Evolutionary conservation across 2,797 vertebrate genomes (phyloP).

Genomic region (Apodemus agrarius): DNA sequence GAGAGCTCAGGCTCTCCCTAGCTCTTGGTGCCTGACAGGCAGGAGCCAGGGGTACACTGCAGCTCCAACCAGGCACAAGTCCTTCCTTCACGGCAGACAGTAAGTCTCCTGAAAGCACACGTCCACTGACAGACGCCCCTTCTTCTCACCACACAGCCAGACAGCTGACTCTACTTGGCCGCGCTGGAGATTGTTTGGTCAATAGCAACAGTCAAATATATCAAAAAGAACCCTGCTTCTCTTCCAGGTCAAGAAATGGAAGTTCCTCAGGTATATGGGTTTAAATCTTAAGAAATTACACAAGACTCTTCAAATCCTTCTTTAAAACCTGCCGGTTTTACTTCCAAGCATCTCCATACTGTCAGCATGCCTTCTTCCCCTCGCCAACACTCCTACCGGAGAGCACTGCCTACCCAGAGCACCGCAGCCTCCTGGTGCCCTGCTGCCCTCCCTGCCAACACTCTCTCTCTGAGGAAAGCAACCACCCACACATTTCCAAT

Average conservation of each 20-base stretch:
- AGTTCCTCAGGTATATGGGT: not conserved
- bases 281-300: not conserved
- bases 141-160: not conserved
- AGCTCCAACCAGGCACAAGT: too few relatives aligned
- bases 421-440: not conserved
- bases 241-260: not conserved
- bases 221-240: not conserved
- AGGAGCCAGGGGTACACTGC: too few relatives aligned
- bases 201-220: not conserved
- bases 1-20: fast-evolving
- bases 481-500: too few relatives aligned
- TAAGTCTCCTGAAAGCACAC: too few relatives aligned
- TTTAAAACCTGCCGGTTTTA: not conserved
- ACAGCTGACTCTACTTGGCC: not conserved
- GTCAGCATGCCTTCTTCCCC: not conserved
- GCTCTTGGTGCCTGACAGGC: not conserved
- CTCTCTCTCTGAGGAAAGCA: too few relatives aligned
- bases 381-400: fast-evolving
- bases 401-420: fast-evolving
- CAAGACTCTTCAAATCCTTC: not conserved
- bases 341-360: too few relatives aligned
- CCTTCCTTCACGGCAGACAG: too few relatives aligned
- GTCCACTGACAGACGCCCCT: too few relatives aligned
- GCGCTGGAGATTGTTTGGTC: not conserved
- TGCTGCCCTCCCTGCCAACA: not conserved